phyloP scores from a whole-genome alignment of 2,113 vertebrate genomes.

The Planiliza haematocheilus region DNA sequence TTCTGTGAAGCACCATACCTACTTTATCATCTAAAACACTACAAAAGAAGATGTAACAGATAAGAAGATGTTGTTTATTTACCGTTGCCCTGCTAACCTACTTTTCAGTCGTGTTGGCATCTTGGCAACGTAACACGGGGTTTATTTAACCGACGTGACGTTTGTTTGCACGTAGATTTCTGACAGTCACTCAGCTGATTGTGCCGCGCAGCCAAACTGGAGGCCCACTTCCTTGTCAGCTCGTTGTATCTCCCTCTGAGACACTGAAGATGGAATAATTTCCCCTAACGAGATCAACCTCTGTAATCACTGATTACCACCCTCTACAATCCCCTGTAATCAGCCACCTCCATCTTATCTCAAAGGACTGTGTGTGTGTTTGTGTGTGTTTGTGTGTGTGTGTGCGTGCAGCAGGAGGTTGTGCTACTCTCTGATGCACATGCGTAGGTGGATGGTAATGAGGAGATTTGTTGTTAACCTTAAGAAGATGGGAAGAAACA shows the following conservation, averaged over 20 bases:
- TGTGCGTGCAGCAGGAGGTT: neutral
- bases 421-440: neutral
- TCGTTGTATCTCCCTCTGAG: constrained; percentile 34
- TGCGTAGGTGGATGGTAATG: constrained; percentile 40
- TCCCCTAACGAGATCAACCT: constrained; percentile 57
- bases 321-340: constrained; percentile 61
- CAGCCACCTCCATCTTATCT: constrained; percentile 51
- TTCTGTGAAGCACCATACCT: no score
- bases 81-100: neutral
- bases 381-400: constrained; percentile 19
- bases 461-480: constrained; percentile 32
- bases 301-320: constrained; percentile 72
- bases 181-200: neutral
- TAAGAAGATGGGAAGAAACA: neutral
- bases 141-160: neutral
- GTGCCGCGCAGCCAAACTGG: neutral
- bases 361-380: constrained; percentile 18
- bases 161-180: neutral
- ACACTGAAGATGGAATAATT: constrained; percentile 62
- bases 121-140: neutral
- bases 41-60: no score
- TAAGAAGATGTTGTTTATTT: no score
- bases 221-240: constrained; percentile 13
- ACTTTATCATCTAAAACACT: no score
- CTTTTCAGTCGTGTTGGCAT: no score